phyloP scores from a whole-genome alignment of 2,888 invertebrate species.

The Sinhomidia bicolor region DNA sequence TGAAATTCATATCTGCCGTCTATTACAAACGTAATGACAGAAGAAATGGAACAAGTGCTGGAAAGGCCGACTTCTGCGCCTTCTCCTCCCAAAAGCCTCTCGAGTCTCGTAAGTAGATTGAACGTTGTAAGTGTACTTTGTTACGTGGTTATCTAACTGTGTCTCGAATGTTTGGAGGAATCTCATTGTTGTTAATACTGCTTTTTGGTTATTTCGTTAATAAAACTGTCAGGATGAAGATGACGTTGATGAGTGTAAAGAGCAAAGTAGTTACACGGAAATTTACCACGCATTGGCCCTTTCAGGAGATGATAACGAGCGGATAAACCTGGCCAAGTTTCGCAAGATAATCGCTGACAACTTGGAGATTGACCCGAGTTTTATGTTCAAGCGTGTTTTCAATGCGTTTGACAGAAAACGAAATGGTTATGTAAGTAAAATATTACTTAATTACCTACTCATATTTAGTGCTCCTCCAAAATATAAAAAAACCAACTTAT shows the following conservation, averaged over 20 bases:
- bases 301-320: constrained; percentile 6
- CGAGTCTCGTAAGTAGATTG: constrained; percentile 41
- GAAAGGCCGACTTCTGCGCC: neutral
- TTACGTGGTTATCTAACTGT: neutral
- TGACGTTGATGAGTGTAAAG: neutral
- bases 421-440: constrained; percentile 42
- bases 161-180: neutral
- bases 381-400: constrained; percentile 44
- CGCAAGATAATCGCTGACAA: constrained; percentile 28
- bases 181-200: no score
- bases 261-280: neutral
- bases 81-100: neutral
- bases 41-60: neutral
- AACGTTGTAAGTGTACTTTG: constrained; percentile 18
- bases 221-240: no score
- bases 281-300: constrained; percentile 3
- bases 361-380: constrained; percentile 38
- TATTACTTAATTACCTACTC: neutral
- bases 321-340: constrained; percentile 8
- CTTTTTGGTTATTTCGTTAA: no score
- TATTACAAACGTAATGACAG: neutral
- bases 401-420: constrained; percentile 24
- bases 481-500: no score
- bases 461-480: neutral
- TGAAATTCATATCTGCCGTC: neutral